phyloP scores from a whole-genome alignment of 2,113 vertebrate species.

The Rhipidura dahli region DNA sequence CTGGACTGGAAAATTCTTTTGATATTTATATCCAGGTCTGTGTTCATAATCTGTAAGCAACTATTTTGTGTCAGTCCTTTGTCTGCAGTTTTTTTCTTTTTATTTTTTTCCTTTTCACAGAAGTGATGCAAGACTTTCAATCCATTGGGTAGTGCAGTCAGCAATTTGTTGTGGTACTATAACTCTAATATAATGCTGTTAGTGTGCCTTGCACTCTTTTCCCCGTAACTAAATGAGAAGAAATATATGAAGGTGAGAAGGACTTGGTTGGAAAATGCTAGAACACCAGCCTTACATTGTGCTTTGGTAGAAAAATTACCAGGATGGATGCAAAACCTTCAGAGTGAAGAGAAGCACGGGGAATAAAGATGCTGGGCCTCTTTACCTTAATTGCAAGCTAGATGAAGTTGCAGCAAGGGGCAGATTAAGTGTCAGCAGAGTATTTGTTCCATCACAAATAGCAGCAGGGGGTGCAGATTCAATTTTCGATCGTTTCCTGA shows the following conservation, averaged over 20 bases:
- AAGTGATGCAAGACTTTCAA: not conserved
- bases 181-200: not conserved
- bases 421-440: conserved; percentile 14
- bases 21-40: not conserved
- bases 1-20: not conserved
- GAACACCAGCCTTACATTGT: not conserved
- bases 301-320: not conserved
- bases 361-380: not conserved
- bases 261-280: not conserved
- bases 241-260: not conserved
- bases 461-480: not conserved
- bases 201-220: not conserved
- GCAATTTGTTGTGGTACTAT: not conserved
- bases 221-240: not conserved
- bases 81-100: not conserved
- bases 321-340: not conserved
- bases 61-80: not conserved
- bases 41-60: not conserved
- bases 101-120: not conserved
- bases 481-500: conserved; percentile 18
- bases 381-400: conserved; percentile 6
- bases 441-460: not conserved
- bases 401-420: conserved; percentile 3
- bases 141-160: not conserved
- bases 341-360: not conserved